phyloP scores from a whole-genome alignment of 2,113 vertebrate species.

The Zingel zingel region DNA sequence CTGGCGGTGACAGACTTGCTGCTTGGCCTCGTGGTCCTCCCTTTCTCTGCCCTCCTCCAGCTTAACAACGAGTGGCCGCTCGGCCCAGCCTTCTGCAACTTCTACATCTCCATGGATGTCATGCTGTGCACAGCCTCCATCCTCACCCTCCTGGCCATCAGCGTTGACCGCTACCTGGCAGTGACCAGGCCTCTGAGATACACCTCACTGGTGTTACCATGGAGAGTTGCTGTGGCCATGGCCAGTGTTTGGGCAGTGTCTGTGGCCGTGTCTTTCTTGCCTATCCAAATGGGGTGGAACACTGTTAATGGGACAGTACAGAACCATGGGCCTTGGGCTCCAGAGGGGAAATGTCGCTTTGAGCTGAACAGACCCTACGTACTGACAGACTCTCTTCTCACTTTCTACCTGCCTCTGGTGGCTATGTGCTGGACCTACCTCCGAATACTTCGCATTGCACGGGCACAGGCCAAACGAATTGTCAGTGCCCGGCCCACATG shows the following conservation, averaged over 20 bases:
- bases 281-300: slow-evolving; percentile 97
- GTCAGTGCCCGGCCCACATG: slow-evolving; percentile 80
- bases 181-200: slow-evolving; percentile 93
- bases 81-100: slow-evolving; percentile 88
- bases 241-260: slow-evolving; percentile 90
- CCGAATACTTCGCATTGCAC: slow-evolving; percentile 91
- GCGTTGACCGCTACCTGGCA: slow-evolving; percentile 94
- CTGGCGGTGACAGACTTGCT: slow-evolving; percentile 93
- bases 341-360: slow-evolving; percentile 83
- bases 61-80: slow-evolving; percentile 88
- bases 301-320: slow-evolving; percentile 87
- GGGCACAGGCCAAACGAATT: slow-evolving; percentile 92
- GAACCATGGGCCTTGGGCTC: slow-evolving; percentile 65
- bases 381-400: slow-evolving; percentile 89
- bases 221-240: slow-evolving; percentile 86
- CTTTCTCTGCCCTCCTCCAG: slow-evolving; percentile 91
- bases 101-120: slow-evolving; percentile 95
- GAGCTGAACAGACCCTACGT: slow-evolving; percentile 90
- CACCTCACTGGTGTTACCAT: slow-evolving; percentile 85
- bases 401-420: slow-evolving; percentile 93
- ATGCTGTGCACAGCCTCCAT: slow-evolving; percentile 98
- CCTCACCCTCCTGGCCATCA: slow-evolving; percentile 95
- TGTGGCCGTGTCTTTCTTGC: slow-evolving; percentile 93
- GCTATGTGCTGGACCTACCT: slow-evolving; percentile 95
- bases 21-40: slow-evolving; percentile 92